Evolutionary conservation across 2,113 vertebrate species (phyloP).

Genomic region (Globicephala melas): DNA sequence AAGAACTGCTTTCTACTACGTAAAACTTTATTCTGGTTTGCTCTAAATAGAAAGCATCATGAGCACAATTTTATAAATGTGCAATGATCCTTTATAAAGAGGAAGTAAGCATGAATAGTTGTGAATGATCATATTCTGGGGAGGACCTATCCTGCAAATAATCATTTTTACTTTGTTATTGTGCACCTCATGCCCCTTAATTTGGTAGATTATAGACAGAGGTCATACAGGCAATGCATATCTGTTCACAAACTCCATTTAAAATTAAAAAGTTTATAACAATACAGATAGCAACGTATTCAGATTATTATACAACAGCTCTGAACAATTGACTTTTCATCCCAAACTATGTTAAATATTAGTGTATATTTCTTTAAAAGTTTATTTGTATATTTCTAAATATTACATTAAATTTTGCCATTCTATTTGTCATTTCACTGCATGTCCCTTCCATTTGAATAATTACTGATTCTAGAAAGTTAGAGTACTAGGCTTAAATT

Average conservation of each 20-base stretch:
- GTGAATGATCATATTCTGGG: conserved; percentile 40
- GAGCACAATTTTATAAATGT: conserved; percentile 37
- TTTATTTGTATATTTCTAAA: neutral
- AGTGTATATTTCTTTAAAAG: conserved; percentile 6
- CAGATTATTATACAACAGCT: conserved; percentile 13
- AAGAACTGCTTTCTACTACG: conserved; percentile 4
- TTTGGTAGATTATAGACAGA: conserved; percentile 40
- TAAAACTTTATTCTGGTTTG: conserved; percentile 17
- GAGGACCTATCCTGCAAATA: conserved; percentile 47
- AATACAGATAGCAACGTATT: conserved; percentile 31
- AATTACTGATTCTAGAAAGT: neutral
- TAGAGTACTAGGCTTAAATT: neutral
- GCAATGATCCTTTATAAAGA: conserved; percentile 51
- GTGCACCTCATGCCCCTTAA: conserved; percentile 46
- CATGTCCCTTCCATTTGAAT: neutral
- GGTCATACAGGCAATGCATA: neutral
- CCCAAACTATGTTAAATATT: neutral
- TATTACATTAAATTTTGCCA: neutral
- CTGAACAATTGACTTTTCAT: neutral
- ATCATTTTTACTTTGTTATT: conserved; percentile 67
- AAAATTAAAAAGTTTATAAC: conserved; percentile 46
- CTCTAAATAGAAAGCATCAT: conserved; percentile 40
- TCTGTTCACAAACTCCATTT: conserved; percentile 10
- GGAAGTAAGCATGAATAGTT: conserved; percentile 55
- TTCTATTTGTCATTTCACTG: neutral